These are phyloP conservation scores for Volucella inflata DNA, from an alignment of 2,888 invertebrate species.

Conservation along the genomic window DNA sequence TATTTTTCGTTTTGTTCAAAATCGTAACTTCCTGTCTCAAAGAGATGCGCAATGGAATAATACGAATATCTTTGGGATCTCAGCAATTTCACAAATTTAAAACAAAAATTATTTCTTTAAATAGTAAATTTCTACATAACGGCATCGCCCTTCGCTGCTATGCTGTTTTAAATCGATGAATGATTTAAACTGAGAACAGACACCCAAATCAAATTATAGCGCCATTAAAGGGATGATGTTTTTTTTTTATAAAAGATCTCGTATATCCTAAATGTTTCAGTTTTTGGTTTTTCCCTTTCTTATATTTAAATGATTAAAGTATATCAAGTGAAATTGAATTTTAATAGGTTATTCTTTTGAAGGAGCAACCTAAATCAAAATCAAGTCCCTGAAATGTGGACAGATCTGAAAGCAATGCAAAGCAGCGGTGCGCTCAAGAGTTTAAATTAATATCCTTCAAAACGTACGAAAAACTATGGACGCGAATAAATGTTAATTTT, in stretches of 20 bases:
- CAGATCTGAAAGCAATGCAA: slow-evolving; percentile 25
- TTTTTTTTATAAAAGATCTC: slow-evolving; percentile 27
- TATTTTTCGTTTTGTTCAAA: slow-evolving; percentile 23
- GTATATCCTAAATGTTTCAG: slow-evolving; percentile 21
- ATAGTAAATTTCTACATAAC: slow-evolving; percentile 51
- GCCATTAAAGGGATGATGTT: slow-evolving; percentile 53
- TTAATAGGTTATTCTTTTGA: slow-evolving; percentile 34
- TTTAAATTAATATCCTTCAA: slow-evolving; percentile 39
- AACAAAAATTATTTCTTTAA: slow-evolving; percentile 1
- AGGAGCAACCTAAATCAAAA: slow-evolving; percentile 8
- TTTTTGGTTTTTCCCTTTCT: not conserved
- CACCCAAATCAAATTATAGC: slow-evolving; percentile 55
- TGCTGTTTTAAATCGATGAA: slow-evolving; percentile 41
- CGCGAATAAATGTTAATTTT: not conserved
- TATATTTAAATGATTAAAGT: slow-evolving; percentile 26
- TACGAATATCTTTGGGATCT: slow-evolving; percentile 19
- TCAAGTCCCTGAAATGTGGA: slow-evolving; percentile 28
- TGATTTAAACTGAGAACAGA: slow-evolving; percentile 45
- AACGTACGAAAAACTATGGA: not conserved
- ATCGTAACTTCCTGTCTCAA: slow-evolving; percentile 48
- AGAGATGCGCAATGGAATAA: slow-evolving; percentile 34
- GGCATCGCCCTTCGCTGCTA: not conserved
- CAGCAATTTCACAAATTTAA: slow-evolving; percentile 23
- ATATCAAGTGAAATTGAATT: slow-evolving; percentile 30
- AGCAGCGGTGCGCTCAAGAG: slow-evolving; percentile 24